These are phyloP conservation scores for Limnephilus rhombicus DNA, from an alignment of 2,888 invertebrate species.

Conservation along the genomic window DNA sequence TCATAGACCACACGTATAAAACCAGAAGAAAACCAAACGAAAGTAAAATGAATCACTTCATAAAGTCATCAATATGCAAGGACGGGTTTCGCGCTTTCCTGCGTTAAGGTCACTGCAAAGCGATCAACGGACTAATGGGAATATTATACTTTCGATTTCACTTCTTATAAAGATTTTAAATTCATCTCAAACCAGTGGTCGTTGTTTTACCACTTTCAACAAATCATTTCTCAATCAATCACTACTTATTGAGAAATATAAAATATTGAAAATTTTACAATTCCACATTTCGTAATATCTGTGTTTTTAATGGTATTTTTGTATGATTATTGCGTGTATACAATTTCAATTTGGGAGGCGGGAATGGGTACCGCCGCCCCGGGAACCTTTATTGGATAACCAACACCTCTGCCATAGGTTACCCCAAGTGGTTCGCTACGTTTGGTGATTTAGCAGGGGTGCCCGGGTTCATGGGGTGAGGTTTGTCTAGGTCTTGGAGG, in stretches of 20 bases:
- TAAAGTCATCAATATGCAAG: slow-evolving; percentile 1
- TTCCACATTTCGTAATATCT: neutral
- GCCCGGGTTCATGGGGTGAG: too few species aligned
- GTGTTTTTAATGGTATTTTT: neutral
- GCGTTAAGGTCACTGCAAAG: neutral
- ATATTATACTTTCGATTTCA: neutral
- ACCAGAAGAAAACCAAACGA: neutral
- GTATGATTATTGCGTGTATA: neutral
- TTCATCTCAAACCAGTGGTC: neutral
- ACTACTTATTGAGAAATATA: neutral
- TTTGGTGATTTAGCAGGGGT: too few species aligned
- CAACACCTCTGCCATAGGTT: too few species aligned
- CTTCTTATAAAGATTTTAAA: neutral
- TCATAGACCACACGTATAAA: neutral
- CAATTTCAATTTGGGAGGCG: too few species aligned
- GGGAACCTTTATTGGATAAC: too few species aligned
- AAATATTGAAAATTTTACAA: neutral
- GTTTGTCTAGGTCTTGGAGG: too few species aligned
- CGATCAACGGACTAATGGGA: neutral
- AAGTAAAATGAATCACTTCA: neutral
- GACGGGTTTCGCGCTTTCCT: neutral
- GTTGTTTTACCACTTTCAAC: neutral
- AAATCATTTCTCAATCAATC: neutral
- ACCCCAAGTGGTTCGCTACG: too few species aligned
- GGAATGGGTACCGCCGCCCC: too few species aligned